phyloP scores from a whole-genome alignment of 2,888 invertebrate species.

The Pecten maximus region DNA sequence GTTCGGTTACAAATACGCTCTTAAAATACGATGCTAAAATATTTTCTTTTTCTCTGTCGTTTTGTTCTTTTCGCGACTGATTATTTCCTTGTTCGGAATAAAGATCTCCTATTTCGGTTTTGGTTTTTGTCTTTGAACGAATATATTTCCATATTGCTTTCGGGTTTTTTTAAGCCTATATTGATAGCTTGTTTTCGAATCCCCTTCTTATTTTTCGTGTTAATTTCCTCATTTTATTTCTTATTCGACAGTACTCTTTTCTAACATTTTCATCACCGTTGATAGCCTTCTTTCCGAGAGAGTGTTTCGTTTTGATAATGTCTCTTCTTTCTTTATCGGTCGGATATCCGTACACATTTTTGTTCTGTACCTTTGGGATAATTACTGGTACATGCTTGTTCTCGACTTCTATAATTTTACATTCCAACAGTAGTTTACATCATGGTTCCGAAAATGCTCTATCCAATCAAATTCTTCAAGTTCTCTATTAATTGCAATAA shows the following conservation, averaged over 20 bases:
- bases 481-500: background rate
- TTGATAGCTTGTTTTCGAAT: conserved; percentile 37
- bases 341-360: conserved; percentile 1
- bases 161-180: conserved; percentile 37
- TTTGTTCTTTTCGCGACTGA: no score
- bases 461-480: background rate
- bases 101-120: background rate
- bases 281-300: conserved; percentile 1
- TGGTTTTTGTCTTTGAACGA: conserved; percentile 36
- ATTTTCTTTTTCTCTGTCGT: no score
- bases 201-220: background rate
- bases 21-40: no score
- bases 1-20: no score
- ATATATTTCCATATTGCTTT: conserved; percentile 42
- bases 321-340: conserved; percentile 34
- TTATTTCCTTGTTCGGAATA: no score
- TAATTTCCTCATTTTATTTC: conserved; percentile 14
- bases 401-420: conserved; percentile 11
- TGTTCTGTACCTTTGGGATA: background rate
- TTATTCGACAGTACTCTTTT: conserved; percentile 42
- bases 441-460: no score
- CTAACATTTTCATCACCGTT: background rate
- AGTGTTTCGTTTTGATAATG: background rate
- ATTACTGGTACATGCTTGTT: conserved; percentile 24
- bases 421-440: no score